Percentiles rank a stretch among this genome's conserved stretches.
Evolutionary conservation across 2,888 invertebrate genomes (phyloP).

Genomic region (Pelosia muscerda): DNA sequence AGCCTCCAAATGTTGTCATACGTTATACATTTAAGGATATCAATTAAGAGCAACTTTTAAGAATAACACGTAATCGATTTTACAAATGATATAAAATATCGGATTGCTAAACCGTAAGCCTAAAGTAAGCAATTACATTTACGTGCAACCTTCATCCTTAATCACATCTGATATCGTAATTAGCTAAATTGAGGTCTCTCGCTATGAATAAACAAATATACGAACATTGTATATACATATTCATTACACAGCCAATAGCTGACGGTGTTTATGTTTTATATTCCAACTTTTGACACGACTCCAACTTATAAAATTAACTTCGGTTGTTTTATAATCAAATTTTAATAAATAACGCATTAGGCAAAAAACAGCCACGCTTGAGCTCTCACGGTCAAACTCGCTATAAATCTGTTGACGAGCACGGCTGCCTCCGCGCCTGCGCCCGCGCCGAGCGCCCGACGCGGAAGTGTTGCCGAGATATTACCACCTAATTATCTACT

Average conservation of each 20-base stretch:
- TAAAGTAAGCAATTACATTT: slow-evolving; percentile 43
- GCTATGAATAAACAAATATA: slow-evolving; percentile 67
- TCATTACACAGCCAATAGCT: slow-evolving; percentile 68
- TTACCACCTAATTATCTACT: slow-evolving; percentile 72
- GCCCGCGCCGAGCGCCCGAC: slow-evolving; percentile 51
- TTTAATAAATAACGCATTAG: slow-evolving; percentile 85
- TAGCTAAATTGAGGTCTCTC: slow-evolving; percentile 64
- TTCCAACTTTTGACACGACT: slow-evolving; percentile 70
- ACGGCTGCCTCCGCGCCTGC: slow-evolving; percentile 45
- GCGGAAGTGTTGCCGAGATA: slow-evolving; percentile 68
- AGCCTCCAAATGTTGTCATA: slow-evolving; percentile 21
- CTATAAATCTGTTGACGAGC: slow-evolving; percentile 81
- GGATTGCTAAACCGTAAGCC: slow-evolving; percentile 25
- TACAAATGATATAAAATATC: slow-evolving; percentile 26
- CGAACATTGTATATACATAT: slow-evolving; percentile 65
- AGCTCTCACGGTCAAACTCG: slow-evolving; percentile 84
- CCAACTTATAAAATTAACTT: slow-evolving; percentile 71
- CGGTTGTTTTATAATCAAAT: slow-evolving; percentile 79
- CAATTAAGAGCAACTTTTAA: slow-evolving; percentile 26
- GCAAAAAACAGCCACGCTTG: slow-evolving; percentile 81
- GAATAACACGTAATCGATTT: slow-evolving; percentile 29
- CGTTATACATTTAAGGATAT: slow-evolving; percentile 18
- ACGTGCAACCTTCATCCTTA: slow-evolving; percentile 53
- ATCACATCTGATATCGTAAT: slow-evolving; percentile 60
- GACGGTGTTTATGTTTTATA: slow-evolving; percentile 69